These are phyloP conservation scores for Caenorhabditis sinica DNA, from an alignment of 2,888 invertebrate genomes.

Conservation along the genomic window DNA sequence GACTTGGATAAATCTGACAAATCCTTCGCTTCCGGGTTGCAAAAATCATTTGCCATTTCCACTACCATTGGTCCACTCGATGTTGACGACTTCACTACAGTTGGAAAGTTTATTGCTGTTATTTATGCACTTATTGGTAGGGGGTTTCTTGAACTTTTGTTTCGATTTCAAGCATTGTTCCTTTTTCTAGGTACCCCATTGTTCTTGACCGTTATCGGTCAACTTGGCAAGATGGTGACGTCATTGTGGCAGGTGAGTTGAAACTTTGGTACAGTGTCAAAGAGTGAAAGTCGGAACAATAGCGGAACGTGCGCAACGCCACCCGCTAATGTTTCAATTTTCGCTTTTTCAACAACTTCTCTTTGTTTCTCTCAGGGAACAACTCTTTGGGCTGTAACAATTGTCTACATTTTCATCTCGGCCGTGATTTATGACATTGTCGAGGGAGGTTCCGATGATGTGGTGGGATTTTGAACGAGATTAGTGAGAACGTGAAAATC, in stretches of 20 bases:
- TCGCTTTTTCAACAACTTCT: too few species aligned
- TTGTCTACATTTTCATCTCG: conserved; percentile 74
- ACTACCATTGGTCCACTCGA: conserved; percentile 81
- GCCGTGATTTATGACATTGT: conserved; percentile 80
- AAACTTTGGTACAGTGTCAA: too few species aligned
- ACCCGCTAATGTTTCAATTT: neutral
- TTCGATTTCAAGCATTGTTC: too few species aligned
- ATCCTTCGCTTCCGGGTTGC: conserved; percentile 73
- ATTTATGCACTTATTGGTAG: conserved; percentile 77
- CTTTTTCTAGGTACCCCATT: conserved; percentile 65
- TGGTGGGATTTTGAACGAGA: conserved; percentile 72
- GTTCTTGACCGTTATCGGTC: conserved; percentile 66
- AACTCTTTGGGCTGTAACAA: conserved; percentile 69
- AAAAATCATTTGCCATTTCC: conserved; percentile 77
- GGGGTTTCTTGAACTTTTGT: too few species aligned
- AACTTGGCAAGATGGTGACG: conserved; percentile 66
- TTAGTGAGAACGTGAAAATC: neutral
- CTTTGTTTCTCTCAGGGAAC: conserved; percentile 63
- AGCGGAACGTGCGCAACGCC: neutral
- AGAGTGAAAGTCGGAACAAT: conserved; percentile 9
- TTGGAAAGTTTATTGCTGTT: conserved; percentile 78
- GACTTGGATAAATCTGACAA: conserved; percentile 58
- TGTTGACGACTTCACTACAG: conserved; percentile 74
- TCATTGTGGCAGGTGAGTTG: conserved; percentile 65
- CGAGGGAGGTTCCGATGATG: conserved; percentile 79